These are phyloP conservation scores for Chauna torquata DNA, from an alignment of 2,113 vertebrate genomes.

Conservation along the genomic window DNA sequence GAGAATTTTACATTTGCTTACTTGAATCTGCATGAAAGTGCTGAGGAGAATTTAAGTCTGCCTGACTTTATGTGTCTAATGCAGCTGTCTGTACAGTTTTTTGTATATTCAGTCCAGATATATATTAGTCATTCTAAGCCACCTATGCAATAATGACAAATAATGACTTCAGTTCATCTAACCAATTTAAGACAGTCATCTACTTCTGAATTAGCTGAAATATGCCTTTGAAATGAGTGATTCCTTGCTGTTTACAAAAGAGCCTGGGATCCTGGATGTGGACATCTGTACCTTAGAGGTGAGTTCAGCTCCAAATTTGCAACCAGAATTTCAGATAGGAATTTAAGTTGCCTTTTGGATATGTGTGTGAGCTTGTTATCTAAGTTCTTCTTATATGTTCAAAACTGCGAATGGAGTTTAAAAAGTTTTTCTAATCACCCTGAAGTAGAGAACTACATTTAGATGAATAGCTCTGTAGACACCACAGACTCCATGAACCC, in stretches of 20 bases:
- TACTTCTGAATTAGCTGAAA: not conserved
- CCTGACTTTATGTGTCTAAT: not conserved
- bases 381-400: not conserved
- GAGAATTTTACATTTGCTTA: not conserved
- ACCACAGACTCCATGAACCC: rapidly evolving
- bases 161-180: not conserved
- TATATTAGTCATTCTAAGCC: rapidly evolving
- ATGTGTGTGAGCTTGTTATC: not conserved
- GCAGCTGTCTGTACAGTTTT: not conserved
- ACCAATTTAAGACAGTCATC: not conserved
- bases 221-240: not conserved
- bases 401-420: not conserved
- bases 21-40: not conserved
- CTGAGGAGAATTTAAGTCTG: not conserved
- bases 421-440: not conserved
- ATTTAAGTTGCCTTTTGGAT: not conserved
- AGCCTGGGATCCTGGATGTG: not conserved
- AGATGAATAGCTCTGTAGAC: not conserved
- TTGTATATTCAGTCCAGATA: not conserved
- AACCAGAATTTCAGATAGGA: not conserved
- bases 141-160: not conserved
- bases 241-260: not conserved
- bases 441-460: not conserved
- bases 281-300: not conserved
- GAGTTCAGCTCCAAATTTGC: not conserved